Evolutionary conservation across 2,888 invertebrate genomes (phyloP).

Genomic region (Erpobdella octoculata): DNA sequence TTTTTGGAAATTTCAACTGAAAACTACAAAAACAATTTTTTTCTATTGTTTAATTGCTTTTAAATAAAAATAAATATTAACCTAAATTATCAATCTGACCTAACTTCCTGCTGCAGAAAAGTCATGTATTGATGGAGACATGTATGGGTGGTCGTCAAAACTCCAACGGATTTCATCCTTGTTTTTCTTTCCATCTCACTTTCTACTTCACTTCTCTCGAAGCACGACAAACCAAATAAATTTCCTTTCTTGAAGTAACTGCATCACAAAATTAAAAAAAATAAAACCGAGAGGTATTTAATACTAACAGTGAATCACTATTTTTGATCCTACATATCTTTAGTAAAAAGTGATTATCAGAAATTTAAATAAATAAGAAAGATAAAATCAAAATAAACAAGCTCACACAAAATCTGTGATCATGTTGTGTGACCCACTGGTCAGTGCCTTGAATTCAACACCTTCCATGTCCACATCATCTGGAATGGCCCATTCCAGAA

Average conservation of each 20-base stretch:
- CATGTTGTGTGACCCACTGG: conserved; percentile 53
- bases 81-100: background rate
- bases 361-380: background rate
- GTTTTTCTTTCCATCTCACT: background rate
- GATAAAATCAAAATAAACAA: background rate
- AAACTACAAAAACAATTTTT: no score
- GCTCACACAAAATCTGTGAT: conserved; percentile 53
- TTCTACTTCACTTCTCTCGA: conserved; percentile 32
- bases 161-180: conserved; percentile 54
- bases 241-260: conserved; percentile 52
- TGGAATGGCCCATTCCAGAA: conserved; percentile 53
- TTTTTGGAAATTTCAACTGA: background rate
- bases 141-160: conserved; percentile 44
- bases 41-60: no score
- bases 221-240: conserved; percentile 52
- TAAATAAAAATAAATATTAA: no score
- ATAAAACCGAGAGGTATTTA: background rate
- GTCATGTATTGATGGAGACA: background rate
- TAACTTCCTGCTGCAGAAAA: conserved; percentile 17
- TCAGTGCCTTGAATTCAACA: conserved; percentile 54
- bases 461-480: conserved; percentile 52
- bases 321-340: no score
- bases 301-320: background rate
- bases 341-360: no score
- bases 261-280: conserved; percentile 30